Percentiles rank a stretch among this genome's conserved stretches.
These are phyloP conservation scores for Rhagonycha fulva DNA, from an alignment of 2,888 invertebrate species.

Conservation along the genomic window DNA sequence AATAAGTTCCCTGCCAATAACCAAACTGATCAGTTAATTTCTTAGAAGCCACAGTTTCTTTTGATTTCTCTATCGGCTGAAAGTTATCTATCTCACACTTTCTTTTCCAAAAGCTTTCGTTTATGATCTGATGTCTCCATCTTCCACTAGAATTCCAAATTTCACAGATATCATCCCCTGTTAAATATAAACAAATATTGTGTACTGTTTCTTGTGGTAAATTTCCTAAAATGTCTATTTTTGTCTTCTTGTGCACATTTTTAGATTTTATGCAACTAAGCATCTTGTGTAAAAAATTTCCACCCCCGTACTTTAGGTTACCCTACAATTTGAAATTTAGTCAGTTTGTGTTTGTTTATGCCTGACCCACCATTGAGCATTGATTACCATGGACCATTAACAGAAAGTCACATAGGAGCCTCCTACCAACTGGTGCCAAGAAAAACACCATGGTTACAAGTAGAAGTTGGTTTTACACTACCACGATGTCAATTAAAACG, in stretches of 20 bases:
- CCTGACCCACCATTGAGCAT: too few species aligned
- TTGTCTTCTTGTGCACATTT: background rate
- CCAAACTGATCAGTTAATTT: background rate
- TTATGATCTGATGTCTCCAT: background rate
- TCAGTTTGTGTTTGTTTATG: too few species aligned
- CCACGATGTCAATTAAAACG: too few species aligned
- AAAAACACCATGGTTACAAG: too few species aligned
- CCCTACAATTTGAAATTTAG: too few species aligned
- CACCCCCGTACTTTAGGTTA: too few species aligned
- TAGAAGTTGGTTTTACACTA: too few species aligned
- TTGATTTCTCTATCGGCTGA: background rate
- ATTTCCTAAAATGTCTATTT: background rate
- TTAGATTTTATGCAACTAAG: background rate
- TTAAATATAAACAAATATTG: background rate
- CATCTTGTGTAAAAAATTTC: background rate
- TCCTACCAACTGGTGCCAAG: too few species aligned
- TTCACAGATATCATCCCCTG: background rate
- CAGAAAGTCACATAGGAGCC: too few species aligned
- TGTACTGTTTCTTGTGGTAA: background rate
- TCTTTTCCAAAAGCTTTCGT: background rate
- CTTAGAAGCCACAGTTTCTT: background rate
- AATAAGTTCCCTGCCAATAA: background rate
- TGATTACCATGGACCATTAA: too few species aligned
- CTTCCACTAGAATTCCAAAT: background rate
- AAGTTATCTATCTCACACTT: background rate